A percentile compares a stretch with the other conserved stretches of the same genome.
Evolutionary conservation across 2,113 vertebrate genomes (phyloP).

Genomic region (Trematocara variabile): DNA sequence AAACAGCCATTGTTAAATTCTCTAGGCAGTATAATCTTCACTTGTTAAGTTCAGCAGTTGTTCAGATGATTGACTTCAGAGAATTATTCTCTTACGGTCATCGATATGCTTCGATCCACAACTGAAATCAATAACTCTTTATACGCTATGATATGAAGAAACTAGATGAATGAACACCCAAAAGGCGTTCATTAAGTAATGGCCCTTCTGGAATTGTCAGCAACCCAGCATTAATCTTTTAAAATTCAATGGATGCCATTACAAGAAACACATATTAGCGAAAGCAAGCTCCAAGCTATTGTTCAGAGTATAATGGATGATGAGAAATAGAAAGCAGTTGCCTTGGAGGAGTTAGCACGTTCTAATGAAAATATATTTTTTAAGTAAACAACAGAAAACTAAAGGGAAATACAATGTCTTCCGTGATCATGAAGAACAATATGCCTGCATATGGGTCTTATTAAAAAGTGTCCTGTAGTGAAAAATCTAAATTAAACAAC

Average conservation of each 20-base stretch:
- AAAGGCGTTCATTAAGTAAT: not conserved
- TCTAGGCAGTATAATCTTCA: not conserved
- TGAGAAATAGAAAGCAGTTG: not conserved
- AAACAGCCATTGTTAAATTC: not conserved
- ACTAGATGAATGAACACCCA: not conserved
- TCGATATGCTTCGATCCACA: not conserved
- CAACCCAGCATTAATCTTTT: slow-evolving; percentile 6
- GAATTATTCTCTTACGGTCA: not conserved
- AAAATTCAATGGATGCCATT: not conserved
- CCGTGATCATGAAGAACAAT: not conserved
- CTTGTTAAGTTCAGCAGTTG: not conserved
- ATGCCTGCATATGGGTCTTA: not conserved
- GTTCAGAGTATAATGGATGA: not conserved
- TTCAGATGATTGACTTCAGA: not conserved
- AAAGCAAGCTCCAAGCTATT: not conserved
- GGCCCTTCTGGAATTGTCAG: not conserved
- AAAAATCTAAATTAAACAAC: not conserved
- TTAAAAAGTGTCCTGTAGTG: not conserved
- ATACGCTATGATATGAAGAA: not conserved
- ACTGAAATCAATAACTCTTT: slow-evolving; percentile 9
- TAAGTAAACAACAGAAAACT: not conserved
- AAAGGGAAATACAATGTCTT: not conserved
- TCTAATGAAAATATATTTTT: not conserved
- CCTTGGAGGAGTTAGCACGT: not conserved
- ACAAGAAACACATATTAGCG: not conserved